Conservation (phyloP, 2,888 invertebrate genomes). For the Helleia helle region DNA sequence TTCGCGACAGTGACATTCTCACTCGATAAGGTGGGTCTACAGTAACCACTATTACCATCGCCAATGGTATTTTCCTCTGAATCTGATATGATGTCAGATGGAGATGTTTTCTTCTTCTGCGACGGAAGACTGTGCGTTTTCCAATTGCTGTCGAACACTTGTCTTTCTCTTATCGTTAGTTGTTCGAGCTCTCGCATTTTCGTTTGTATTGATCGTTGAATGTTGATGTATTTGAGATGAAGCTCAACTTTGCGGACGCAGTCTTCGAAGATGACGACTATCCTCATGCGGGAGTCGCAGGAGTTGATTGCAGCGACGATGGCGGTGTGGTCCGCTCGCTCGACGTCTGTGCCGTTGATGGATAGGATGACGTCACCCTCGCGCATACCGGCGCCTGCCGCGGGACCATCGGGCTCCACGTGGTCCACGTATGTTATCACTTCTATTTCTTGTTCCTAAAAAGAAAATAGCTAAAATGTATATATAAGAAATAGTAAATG, state of each 20-base stretch:
- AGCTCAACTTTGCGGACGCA: slow-evolving; percentile 95
- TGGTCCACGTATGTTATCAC: slow-evolving; percentile 98
- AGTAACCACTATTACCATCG: slow-evolving; percentile 75
- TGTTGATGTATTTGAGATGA: slow-evolving; percentile 92
- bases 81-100: slow-evolving; percentile 55
- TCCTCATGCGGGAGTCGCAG: slow-evolving; percentile 92
- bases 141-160: slow-evolving; percentile 89
- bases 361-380: slow-evolving; percentile 97
- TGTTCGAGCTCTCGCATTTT: slow-evolving; percentile 90
- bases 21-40: slow-evolving; percentile 85
- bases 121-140: slow-evolving; percentile 92
- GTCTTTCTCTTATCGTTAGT: slow-evolving; percentile 85
- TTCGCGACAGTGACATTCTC: slow-evolving; percentile 79
- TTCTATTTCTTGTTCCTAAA: slow-evolving; percentile 90
- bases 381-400: slow-evolving; percentile 93
- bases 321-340: slow-evolving; percentile 93
- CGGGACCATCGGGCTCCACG: slow-evolving; percentile 93
- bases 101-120: slow-evolving; percentile 82
- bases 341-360: slow-evolving; percentile 96
- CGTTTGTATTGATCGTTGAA: slow-evolving; percentile 87
- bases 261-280: slow-evolving; percentile 97
- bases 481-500: neutral
- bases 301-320: slow-evolving; percentile 93
- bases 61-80: slow-evolving; percentile 60
- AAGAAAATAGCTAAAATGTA: neutral